Evolutionary conservation across 1,140 invertebrate species (phyloP).

Genomic region (Zaprionus lachaisei): DNA sequence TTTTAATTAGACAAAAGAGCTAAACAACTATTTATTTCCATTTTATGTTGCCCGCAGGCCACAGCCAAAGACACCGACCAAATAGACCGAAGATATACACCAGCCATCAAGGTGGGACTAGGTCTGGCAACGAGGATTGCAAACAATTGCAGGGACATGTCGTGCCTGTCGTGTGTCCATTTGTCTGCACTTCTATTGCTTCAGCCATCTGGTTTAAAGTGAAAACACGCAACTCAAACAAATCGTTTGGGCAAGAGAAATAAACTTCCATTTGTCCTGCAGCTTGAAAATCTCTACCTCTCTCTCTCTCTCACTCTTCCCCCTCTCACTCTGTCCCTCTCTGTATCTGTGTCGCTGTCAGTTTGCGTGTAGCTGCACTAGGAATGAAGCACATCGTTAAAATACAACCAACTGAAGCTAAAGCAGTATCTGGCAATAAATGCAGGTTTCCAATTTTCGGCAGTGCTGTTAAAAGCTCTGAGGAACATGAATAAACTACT

Average conservation of each 20-base stretch:
- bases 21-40: conserved; percentile 80
- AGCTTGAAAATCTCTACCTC: not conserved
- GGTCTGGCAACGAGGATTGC: conserved; percentile 11
- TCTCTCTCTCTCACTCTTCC: not conserved
- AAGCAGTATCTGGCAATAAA: not conserved
- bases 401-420: conserved; percentile 1
- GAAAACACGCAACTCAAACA: conserved; percentile 72
- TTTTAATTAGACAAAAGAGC: conserved; percentile 81
- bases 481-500: not conserved
- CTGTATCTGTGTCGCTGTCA: not conserved
- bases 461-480: not conserved
- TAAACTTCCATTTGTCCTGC: conserved; percentile 14
- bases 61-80: conserved; percentile 19
- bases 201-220: conserved; percentile 46
- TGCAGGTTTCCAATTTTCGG: not conserved
- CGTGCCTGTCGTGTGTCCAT: conserved; percentile 2
- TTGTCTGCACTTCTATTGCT: conserved; percentile 39
- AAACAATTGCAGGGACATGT: conserved; percentile 29
- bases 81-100: conserved; percentile 23
- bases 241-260: conserved; percentile 35
- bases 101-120: conserved; percentile 1
- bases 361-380: not conserved
- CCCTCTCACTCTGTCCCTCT: not conserved
- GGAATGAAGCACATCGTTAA: not conserved
- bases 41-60: conserved; percentile 51